Conservation (phyloP, 2,113 vertebrate genomes). For the Raja brachyura region DNA sequence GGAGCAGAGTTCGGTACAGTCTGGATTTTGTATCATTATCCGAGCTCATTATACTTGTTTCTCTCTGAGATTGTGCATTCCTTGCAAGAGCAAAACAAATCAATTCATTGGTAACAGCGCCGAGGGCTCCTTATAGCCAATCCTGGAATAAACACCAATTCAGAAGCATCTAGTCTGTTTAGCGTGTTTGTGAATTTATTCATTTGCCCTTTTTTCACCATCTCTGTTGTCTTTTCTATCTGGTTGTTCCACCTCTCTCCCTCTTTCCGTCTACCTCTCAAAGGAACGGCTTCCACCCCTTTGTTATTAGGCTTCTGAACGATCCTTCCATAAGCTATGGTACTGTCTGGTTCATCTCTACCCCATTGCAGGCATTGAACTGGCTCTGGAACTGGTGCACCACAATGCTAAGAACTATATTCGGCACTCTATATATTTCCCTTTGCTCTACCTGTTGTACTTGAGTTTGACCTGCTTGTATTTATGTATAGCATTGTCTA, state of each 20-base stretch:
- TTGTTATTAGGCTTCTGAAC: background rate
- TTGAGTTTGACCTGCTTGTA: too few species aligned
- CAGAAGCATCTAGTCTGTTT: background rate
- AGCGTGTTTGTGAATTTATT: background rate
- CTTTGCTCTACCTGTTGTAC: too few species aligned
- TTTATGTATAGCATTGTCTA: too few species aligned
- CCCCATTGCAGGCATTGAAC: too few species aligned
- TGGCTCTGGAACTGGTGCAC: too few species aligned
- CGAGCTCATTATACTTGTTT: background rate
- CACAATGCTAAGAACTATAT: too few species aligned
- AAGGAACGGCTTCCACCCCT: background rate
- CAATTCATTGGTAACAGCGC: background rate
- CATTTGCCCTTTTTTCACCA: background rate
- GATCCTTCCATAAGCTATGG: too few species aligned
- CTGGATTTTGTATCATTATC: background rate
- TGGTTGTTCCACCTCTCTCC: background rate
- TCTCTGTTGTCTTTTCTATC: background rate
- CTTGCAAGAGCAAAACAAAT: background rate
- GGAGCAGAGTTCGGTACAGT: constrained; percentile 64
- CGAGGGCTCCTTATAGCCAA: background rate
- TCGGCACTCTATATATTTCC: too few species aligned
- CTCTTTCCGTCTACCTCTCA: background rate
- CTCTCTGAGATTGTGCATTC: background rate
- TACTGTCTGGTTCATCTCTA: too few species aligned
- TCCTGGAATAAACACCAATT: background rate